These are phyloP conservation scores for Drosophila kanekoi DNA, from an alignment of 2,888 invertebrate species.

Conservation along the genomic window DNA sequence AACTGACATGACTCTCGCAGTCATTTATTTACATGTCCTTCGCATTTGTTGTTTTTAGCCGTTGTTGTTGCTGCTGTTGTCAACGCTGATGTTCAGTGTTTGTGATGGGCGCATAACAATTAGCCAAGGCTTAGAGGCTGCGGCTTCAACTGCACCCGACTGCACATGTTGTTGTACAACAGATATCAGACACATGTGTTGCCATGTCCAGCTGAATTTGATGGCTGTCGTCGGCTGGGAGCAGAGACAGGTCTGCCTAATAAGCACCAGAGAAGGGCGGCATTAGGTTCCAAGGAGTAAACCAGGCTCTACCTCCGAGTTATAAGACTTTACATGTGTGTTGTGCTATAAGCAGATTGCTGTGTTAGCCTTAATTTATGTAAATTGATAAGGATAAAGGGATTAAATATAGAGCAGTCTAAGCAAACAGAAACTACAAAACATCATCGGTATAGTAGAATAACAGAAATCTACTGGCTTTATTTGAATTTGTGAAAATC, in stretches of 20 bases:
- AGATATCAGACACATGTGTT: conserved; percentile 76
- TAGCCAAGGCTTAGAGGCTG: conserved; percentile 66
- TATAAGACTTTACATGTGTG: background rate
- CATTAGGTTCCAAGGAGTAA: background rate
- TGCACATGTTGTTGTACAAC: conserved; percentile 50
- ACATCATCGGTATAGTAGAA: too few species aligned
- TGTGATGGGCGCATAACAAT: conserved; percentile 70
- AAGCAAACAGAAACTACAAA: too few species aligned
- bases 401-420: too few species aligned
- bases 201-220: conserved; percentile 44
- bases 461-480: too few species aligned
- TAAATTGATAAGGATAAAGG: too few species aligned
- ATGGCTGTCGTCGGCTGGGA: conserved; percentile 19
- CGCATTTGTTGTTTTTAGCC: conserved; percentile 25
- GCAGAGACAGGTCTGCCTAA: conserved; percentile 48
- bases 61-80: conserved; percentile 24
- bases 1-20: conserved; percentile 15
- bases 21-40: conserved; percentile 21
- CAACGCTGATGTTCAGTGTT: conserved; percentile 40
- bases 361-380: background rate
- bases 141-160: conserved; percentile 21
- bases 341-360: too few species aligned
- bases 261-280: conserved; percentile 15
- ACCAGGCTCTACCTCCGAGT: background rate
- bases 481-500: background rate